Percentiles rank a stretch among this genome's conserved stretches.
Conservation (phyloP, 2,113 vertebrate species). For the Eidolon helvum region DNA sequence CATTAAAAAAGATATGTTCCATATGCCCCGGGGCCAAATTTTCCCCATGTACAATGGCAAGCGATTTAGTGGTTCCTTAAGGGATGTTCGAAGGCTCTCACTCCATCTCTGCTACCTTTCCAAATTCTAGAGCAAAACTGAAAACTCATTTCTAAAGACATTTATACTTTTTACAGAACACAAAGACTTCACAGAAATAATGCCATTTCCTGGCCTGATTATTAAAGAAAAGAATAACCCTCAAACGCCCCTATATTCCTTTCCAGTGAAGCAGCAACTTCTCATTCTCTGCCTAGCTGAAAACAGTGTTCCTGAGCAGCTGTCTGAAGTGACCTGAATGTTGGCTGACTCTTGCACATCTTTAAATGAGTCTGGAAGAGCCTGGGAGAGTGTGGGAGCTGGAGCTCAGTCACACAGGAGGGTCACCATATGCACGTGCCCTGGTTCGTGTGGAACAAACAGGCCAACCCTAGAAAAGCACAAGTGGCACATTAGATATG, state of each 20-base stretch:
- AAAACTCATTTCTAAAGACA: neutral
- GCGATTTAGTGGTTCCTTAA: neutral
- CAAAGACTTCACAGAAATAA: conserved; percentile 28
- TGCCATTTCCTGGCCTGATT: neutral
- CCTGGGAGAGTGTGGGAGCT: neutral
- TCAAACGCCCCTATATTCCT: neutral
- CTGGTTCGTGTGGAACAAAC: accelerated
- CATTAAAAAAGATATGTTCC: neutral
- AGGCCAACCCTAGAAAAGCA: neutral
- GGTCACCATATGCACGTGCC: accelerated
- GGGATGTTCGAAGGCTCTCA: neutral
- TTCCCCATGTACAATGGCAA: neutral
- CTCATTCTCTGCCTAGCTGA: neutral
- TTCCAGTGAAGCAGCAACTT: neutral
- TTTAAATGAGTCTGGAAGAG: too few species aligned
- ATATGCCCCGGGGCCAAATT: neutral
- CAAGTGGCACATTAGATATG: neutral
- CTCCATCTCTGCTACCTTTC: neutral
- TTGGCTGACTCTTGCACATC: neutral
- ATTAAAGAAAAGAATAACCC: neutral
- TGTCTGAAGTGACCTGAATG: neutral
- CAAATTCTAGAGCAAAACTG: neutral
- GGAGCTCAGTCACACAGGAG: neutral
- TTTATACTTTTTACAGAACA: neutral
- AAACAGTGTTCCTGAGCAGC: neutral